Conservation (phyloP, 2,888 invertebrate genomes). For the Eupithecia abbreviata region DNA sequence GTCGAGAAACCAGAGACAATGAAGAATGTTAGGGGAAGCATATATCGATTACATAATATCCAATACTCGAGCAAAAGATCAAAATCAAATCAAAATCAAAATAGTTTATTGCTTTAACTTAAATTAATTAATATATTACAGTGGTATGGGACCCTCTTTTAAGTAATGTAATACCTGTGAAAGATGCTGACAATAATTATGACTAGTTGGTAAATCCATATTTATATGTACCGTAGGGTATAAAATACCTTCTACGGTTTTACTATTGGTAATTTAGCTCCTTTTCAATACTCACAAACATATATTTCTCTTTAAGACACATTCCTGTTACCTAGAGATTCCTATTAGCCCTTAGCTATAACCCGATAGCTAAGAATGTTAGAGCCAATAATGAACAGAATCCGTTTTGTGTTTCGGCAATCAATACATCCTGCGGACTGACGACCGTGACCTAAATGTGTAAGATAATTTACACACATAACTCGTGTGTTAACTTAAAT, state of each 20-base stretch:
- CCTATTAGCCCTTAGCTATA: not conserved
- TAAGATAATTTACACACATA: constrained; percentile 25
- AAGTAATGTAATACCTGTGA: too few species aligned
- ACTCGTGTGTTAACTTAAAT: not conserved
- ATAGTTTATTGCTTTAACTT: too few species aligned
- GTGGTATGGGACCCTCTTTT: too few species aligned
- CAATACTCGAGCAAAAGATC: not conserved
- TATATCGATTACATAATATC: too few species aligned
- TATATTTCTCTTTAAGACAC: not conserved
- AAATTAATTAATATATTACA: too few species aligned
- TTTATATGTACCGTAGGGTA: not conserved
- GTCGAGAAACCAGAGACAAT: not conserved
- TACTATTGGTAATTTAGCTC: not conserved
- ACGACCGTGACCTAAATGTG: constrained; percentile 43
- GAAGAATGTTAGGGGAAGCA: not conserved
- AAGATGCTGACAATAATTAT: not conserved
- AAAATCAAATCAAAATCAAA: too few species aligned
- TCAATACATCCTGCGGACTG: constrained; percentile 44
- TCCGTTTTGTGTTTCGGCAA: constrained; percentile 36
- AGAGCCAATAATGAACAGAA: constrained; percentile 21
- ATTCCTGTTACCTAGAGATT: not conserved
- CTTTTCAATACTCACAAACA: not conserved
- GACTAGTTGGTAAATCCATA: not conserved
- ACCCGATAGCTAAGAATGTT: not conserved
- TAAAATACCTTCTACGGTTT: not conserved